These are phyloP conservation scores for Hymenochirus boettgeri DNA, from an alignment of 2,113 vertebrate genomes.

Conservation along the genomic window DNA sequence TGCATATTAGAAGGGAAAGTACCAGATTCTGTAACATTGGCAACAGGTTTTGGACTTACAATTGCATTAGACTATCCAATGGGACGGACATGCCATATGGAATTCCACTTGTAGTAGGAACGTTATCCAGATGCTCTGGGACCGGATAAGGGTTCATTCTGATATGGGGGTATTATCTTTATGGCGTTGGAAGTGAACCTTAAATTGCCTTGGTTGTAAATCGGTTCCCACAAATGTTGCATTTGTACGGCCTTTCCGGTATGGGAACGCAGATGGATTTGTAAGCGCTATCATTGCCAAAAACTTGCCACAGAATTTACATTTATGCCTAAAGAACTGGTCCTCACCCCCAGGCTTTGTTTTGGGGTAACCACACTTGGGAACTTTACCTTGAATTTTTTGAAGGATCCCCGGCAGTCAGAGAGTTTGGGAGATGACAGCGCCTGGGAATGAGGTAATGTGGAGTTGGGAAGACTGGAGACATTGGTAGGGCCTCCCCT, in stretches of 20 bases:
- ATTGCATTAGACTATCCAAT: slow-evolving; percentile 73
- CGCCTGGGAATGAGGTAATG: slow-evolving; percentile 77
- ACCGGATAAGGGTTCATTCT: slow-evolving; percentile 92
- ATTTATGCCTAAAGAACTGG: slow-evolving; percentile 81
- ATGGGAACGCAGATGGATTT: slow-evolving; percentile 95
- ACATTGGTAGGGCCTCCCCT: slow-evolving; percentile 66
- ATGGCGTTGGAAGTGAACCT: slow-evolving; percentile 97
- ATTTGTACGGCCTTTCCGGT: slow-evolving; percentile 90
- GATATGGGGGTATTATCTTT: slow-evolving; percentile 88
- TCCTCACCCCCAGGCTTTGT: slow-evolving; percentile 65
- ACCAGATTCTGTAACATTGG: slow-evolving; percentile 63
- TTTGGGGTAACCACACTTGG: slow-evolving; percentile 63
- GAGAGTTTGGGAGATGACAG: slow-evolving; percentile 74
- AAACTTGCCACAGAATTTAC: slow-evolving; percentile 90
- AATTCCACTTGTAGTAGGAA: slow-evolving; percentile 78
- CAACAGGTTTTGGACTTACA: slow-evolving; percentile 73
- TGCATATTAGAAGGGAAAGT: slow-evolving; percentile 62
- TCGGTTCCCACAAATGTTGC: slow-evolving; percentile 93
- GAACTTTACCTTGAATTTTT: slow-evolving; percentile 85
- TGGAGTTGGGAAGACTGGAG: slow-evolving; percentile 68
- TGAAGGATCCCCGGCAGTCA: slow-evolving; percentile 70
- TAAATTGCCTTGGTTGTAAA: slow-evolving; percentile 98
- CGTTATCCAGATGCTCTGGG: slow-evolving; percentile 88
- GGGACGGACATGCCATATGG: slow-evolving; percentile 84
- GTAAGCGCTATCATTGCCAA: slow-evolving; percentile 92